Evolutionary conservation across 2,113 vertebrate species (phyloP), one percentile per base, ranked within the genome.

Genomic region (Ammodytes dubius): DNA sequence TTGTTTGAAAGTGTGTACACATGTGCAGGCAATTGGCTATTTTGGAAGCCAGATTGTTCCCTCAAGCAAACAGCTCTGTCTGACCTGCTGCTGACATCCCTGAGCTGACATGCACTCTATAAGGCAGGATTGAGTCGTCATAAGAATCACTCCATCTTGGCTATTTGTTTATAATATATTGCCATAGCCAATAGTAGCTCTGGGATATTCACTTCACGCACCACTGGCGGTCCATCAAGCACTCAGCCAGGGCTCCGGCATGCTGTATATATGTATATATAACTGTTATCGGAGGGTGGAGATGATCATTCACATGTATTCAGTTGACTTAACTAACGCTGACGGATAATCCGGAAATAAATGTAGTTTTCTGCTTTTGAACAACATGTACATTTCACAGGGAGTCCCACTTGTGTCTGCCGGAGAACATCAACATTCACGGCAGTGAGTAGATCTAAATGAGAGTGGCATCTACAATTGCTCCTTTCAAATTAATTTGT

Each of bases 81-180:
- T 86, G 87, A 86, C 86, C 87, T 74, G 67, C 81, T 52, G 71
- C 83, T 82, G 87, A 85, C 83, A 83, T 80, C 73, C 64, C 54
- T 19, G 66, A 68, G 46, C 39, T 50, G 65, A 75, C 39, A 1
- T 42, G 43, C 45, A 27, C 67, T 71, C 67, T 71, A 52, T 68
- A 68, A 59, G 12, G 68, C 61, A n/a, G 67, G 64, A 86, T 87
- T 79, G 81, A 81, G 82, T 52, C 60, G 59, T 84, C 58, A 76
- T 80, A 74, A 54, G 46, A 83, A 78, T 84, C 58, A 19, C 47
- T 81, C 81, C 58, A 72, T 82, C 85, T 60, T 47, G 14, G 46
- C 70, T 74, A 69, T 88, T 87, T 90, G 73, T 90, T 89, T 85
- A 56, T 63, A 82, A 88, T 73, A 79, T 79, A 85, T 80, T 67